Conservation (phyloP, 2,888 invertebrate genomes). For the Didymodactylos carnosus region DNA sequence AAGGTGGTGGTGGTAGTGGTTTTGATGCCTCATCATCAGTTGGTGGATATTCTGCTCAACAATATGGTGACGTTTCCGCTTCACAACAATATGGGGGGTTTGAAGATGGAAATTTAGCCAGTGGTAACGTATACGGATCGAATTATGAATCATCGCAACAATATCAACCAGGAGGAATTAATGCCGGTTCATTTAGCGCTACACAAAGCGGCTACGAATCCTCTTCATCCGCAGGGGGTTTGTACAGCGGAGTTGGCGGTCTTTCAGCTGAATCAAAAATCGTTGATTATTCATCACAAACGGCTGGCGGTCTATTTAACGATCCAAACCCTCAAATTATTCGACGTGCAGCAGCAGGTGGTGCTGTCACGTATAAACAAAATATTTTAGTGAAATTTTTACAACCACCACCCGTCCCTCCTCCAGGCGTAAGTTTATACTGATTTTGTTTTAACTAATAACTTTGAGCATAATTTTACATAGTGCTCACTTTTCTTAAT, state of each 20-base stretch:
- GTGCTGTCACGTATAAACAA: background rate
- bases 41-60: background rate
- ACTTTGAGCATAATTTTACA: too few relatives aligned
- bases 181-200: background rate
- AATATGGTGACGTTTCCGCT: background rate
- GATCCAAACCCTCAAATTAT: background rate
- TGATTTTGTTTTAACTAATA: too few relatives aligned
- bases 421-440: background rate
- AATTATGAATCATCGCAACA: too few relatives aligned
- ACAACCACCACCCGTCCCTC: background rate
- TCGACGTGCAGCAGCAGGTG: background rate
- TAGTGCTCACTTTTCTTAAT: too few relatives aligned
- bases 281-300: background rate
- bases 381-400: background rate
- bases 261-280: background rate
- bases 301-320: background rate
- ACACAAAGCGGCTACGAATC: background rate
- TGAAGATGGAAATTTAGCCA: background rate
- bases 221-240: background rate
- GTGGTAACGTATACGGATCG: background rate
- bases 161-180: background rate
- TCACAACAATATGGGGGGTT: too few relatives aligned
- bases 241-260: background rate
- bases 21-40: background rate
- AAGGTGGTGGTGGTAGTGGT: background rate